phyloP scores from a whole-genome alignment of 2,113 vertebrate genomes.

The Onychostruthus taczanowskii region DNA sequence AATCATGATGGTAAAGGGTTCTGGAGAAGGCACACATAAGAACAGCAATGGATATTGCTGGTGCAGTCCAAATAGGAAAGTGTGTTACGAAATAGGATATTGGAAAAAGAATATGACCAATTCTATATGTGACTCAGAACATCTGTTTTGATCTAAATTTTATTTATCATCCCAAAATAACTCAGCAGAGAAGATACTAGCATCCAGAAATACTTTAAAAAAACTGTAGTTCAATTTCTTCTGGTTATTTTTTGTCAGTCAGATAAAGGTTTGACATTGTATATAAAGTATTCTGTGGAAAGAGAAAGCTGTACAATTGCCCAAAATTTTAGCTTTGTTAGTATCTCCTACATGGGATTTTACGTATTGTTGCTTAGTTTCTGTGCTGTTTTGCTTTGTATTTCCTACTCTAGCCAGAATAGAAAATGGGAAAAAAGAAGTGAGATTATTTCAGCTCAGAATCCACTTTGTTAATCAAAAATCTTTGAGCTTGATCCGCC shows the following conservation, averaged over 20 bases:
- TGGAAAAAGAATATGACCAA: conserved; percentile 22
- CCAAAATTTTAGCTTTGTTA: neutral
- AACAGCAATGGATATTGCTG: neutral
- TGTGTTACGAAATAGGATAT: neutral
- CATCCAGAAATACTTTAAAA: neutral
- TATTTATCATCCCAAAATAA: conserved; percentile 19
- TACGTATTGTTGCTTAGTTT: neutral
- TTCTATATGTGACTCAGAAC: conserved; percentile 28
- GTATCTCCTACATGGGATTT: neutral
- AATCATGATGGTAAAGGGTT: neutral
- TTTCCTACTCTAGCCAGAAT: neutral
- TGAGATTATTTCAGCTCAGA: neutral
- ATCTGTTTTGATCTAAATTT: conserved; percentile 31
- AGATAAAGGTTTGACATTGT: neutral
- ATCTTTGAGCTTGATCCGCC: neutral
- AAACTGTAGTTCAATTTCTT: neutral
- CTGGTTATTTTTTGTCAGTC: neutral
- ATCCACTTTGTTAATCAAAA: neutral
- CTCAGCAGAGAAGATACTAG: neutral
- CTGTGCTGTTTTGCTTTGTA: neutral
- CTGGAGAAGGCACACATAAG: neutral
- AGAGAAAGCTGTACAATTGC: neutral
- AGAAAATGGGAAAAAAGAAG: neutral
- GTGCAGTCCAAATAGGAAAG: neutral
- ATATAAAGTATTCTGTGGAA: neutral